Percentiles rank a stretch among this genome's conserved stretches.
phyloP scores from a whole-genome alignment of 2,113 vertebrate species.

The Panthera tigris region DNA sequence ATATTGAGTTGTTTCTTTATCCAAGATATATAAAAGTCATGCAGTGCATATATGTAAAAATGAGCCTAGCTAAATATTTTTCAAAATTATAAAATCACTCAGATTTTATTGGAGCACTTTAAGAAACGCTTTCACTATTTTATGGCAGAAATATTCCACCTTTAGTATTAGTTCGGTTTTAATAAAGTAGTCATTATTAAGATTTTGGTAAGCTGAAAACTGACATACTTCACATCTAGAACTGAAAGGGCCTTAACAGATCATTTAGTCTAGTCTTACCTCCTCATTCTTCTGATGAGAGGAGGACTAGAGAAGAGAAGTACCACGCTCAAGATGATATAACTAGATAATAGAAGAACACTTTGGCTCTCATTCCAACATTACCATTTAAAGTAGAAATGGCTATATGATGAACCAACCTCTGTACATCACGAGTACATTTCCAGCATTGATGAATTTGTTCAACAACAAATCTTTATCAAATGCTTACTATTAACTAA shows the following conservation, averaged over 20 bases:
- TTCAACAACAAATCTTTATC: neutral
- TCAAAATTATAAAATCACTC: constrained; percentile 43
- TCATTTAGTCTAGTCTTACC: neutral
- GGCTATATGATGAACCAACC: neutral
- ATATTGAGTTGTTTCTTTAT: constrained; percentile 50
- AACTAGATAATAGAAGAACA: neutral
- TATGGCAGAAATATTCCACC: neutral
- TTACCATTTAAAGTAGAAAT: constrained; percentile 41
- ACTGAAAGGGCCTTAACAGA: neutral
- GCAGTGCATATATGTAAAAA: neutral
- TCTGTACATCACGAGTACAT: constrained; percentile 1
- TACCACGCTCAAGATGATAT: neutral
- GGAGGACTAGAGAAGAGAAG: neutral
- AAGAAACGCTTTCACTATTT: constrained; percentile 37
- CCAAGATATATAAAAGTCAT: constrained; percentile 17
- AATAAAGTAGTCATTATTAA: constrained; percentile 25
- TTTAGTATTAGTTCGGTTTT: constrained; percentile 26
- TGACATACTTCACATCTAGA: neutral
- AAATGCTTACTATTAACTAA: constrained; percentile 33
- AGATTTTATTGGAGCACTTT: constrained; percentile 30
- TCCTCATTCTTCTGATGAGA: neutral
- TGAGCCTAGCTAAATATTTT: constrained; percentile 45
- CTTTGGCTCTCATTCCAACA: neutral
- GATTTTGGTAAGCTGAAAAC: constrained; percentile 4
- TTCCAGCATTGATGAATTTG: constrained; percentile 2